A percentile compares a stretch with the other conserved stretches of the same genome.
These are phyloP conservation scores for Poecile montanus DNA, from an alignment of 2,797 vertebrate genomes.

Conservation along the genomic window DNA sequence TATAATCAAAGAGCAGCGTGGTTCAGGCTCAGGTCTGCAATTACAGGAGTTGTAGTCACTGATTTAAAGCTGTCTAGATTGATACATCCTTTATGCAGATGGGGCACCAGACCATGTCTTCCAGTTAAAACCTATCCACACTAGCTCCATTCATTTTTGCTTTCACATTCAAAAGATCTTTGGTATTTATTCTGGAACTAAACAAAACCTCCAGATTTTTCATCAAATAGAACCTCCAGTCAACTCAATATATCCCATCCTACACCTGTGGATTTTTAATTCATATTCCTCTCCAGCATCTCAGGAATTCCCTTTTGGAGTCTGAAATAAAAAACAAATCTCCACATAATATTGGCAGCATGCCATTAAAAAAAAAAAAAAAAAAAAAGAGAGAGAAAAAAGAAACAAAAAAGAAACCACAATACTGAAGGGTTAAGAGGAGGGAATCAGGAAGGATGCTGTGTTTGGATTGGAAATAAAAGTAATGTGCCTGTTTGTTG, in stretches of 20 bases:
- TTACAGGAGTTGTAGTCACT: background rate
- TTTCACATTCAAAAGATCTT: background rate
- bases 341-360: background rate
- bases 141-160: background rate
- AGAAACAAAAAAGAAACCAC: background rate
- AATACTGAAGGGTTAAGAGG: background rate
- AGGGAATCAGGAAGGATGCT: background rate
- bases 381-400: background rate
- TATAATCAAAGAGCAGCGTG: background rate
- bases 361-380: background rate
- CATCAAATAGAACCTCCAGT: background rate
- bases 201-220: background rate
- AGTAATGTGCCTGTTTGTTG: slow-evolving; percentile 3
- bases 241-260: background rate
- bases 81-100: background rate
- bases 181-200: background rate
- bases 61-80: background rate
- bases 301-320: slow-evolving; percentile 30
- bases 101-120: background rate
- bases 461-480: slow-evolving; percentile 17
- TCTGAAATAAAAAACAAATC: slow-evolving; percentile 30
- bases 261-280: slow-evolving; percentile 30
- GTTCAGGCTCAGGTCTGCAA: background rate
- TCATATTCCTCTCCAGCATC: background rate
- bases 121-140: background rate